Percentiles rank a stretch among this genome's conserved stretches.
These are phyloP conservation scores for Brachymystax lenok DNA, from an alignment of 2,797 vertebrate genomes.

Conservation along the genomic window DNA sequence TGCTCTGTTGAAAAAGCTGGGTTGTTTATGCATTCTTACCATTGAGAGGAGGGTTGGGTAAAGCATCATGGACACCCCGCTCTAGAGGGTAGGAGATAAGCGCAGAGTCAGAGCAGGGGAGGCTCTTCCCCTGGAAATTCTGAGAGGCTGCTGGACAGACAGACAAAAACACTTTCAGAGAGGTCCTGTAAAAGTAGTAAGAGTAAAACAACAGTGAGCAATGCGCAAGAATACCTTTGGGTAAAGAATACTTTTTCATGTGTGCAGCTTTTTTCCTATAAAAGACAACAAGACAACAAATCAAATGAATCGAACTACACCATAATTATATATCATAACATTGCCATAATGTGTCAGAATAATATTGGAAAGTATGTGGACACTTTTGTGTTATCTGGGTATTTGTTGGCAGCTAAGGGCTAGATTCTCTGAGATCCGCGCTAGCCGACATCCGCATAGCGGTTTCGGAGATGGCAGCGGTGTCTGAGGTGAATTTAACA, in stretches of 20 bases:
- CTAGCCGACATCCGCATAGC: too few relatives aligned
- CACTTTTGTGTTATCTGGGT: too few relatives aligned
- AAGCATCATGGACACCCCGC: constrained; percentile 63
- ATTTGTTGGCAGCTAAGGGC: too few relatives aligned
- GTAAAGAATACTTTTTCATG: constrained; percentile 70
- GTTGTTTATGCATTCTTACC: constrained; percentile 63
- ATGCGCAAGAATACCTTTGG: constrained; percentile 66
- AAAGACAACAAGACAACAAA: constrained; percentile 24
- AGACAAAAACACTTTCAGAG: constrained; percentile 10
- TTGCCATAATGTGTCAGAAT: background rate
- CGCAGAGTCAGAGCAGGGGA: constrained; percentile 60
- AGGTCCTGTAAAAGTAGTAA: background rate
- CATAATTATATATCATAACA: background rate
- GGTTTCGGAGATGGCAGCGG: too few relatives aligned
- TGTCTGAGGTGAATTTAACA: too few relatives aligned
- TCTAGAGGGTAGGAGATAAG: constrained; percentile 75
- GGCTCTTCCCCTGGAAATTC: constrained; percentile 69
- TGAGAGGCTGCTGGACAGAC: constrained; percentile 57
- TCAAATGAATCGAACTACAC: too few relatives aligned
- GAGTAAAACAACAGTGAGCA: background rate
- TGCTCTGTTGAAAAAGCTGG: background rate
- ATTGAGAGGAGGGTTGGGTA: constrained; percentile 73
- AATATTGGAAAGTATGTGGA: background rate
- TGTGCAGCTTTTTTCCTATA: constrained; percentile 73
- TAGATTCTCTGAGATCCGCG: too few relatives aligned